phyloP scores from a whole-genome alignment of 2,888 invertebrate species.

The Copidosoma aretas region DNA sequence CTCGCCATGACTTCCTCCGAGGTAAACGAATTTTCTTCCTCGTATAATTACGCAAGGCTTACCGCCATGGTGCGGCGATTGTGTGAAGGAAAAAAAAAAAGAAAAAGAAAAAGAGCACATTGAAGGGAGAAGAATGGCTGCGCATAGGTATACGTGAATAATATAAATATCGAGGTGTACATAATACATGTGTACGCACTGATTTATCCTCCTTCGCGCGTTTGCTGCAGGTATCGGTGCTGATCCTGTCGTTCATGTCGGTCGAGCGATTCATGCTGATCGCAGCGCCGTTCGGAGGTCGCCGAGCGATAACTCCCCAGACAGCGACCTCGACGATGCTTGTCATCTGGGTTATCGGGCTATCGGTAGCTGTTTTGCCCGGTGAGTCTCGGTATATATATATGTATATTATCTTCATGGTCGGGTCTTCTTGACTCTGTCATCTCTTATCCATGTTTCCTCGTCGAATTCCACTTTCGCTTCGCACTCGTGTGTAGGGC shows the following conservation, averaged over 20 bases:
- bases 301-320: slow-evolving; percentile 65
- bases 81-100: no score
- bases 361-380: slow-evolving; percentile 71
- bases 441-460: no score
- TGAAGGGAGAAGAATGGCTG: no score
- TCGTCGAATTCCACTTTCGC: not conserved
- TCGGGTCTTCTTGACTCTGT: no score
- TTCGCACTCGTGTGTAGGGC: not conserved
- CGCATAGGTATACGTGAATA: no score
- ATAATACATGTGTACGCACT: not conserved
- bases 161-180: not conserved
- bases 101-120: no score
- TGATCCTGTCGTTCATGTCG: slow-evolving; percentile 74
- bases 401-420: not conserved
- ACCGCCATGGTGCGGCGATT: no score
- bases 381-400: slow-evolving; percentile 53
- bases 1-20: slow-evolving; percentile 74
- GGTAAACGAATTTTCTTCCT: slow-evolving; percentile 52
- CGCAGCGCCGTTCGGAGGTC: slow-evolving; percentile 68
- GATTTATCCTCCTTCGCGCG: slow-evolving; percentile 9
- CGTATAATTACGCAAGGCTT: no score
- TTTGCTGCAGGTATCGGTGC: slow-evolving; percentile 68
- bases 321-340: slow-evolving; percentile 65
- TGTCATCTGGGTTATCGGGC: slow-evolving; percentile 69
- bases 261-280: slow-evolving; percentile 73